phyloP scores from a whole-genome alignment of 2,888 invertebrate genomes.

The Brachyopa scutellaris region DNA sequence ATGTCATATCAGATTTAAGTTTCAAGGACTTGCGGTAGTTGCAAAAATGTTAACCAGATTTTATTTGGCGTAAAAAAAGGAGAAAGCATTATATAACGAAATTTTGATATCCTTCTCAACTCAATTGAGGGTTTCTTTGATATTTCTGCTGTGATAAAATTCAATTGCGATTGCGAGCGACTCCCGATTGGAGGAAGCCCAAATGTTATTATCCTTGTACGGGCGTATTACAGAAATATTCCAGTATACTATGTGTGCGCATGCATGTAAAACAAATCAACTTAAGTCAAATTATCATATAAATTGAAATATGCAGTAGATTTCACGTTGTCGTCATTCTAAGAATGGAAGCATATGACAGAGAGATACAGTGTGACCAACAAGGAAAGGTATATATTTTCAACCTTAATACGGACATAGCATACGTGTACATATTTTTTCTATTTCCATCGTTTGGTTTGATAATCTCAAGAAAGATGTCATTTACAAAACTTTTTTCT shows the following conservation, averaged over 20 bases:
- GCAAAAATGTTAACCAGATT: background rate
- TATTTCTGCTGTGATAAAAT: conserved; percentile 17
- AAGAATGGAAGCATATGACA: background rate
- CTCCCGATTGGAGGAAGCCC: background rate
- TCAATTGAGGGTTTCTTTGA: conserved; percentile 25
- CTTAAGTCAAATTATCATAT: conserved; percentile 69
- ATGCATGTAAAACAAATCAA: conserved; percentile 58
- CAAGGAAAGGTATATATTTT: too few species aligned
- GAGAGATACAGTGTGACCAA: conserved; percentile 1
- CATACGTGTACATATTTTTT: too few species aligned
- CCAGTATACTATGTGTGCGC: background rate
- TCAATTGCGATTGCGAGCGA: conserved; percentile 33
- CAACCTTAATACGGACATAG: too few species aligned
- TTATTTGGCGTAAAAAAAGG: conserved; percentile 12
- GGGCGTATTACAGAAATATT: background rate
- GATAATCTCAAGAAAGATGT: too few species aligned
- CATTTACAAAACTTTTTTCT: too few species aligned
- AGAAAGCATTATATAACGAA: background rate
- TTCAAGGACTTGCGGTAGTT: conserved; percentile 7
- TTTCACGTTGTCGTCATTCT: conserved; percentile 12
- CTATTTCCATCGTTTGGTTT: too few species aligned
- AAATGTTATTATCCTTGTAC: conserved; percentile 54
- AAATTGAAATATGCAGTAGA: conserved; percentile 62
- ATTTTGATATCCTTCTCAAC: too few species aligned
- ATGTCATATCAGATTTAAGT: conserved; percentile 28